These are phyloP conservation scores for Tachysurus fulvidraco DNA, from an alignment of 2,113 vertebrate genomes.

Conservation along the genomic window DNA sequence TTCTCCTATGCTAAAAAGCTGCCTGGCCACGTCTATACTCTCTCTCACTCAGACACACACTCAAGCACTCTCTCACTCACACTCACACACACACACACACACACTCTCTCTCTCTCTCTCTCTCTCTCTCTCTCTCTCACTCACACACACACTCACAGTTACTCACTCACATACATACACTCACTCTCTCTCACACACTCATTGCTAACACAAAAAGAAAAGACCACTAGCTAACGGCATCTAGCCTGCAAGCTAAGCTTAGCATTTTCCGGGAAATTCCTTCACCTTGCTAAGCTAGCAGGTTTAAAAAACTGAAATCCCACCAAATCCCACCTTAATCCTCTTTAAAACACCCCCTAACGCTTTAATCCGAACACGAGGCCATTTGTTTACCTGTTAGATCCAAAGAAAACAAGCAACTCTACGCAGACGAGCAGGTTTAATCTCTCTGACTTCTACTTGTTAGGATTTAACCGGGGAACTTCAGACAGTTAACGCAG, in stretches of 20 bases:
- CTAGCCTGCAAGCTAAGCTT: background rate
- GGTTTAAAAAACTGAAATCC: background rate
- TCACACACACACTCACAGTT: background rate
- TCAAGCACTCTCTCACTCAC: too few relatives aligned
- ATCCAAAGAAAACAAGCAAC: background rate
- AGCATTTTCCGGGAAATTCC: background rate
- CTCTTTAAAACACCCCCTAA: too few relatives aligned
- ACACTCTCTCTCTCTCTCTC: too few relatives aligned
- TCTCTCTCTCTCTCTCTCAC: too few relatives aligned
- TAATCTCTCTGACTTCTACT: background rate
- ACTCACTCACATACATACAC: background rate
- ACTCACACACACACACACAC: background rate
- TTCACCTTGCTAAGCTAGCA: background rate
- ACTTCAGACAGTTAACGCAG: slow-evolving; percentile 32
- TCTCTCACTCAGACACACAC: too few relatives aligned
- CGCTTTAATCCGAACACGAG: background rate
- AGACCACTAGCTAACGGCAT: background rate
- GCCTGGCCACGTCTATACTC: slow-evolving; percentile 14
- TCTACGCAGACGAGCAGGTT: background rate
- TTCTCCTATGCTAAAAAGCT: background rate
- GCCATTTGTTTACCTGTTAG: background rate
- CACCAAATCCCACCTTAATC: background rate
- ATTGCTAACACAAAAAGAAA: background rate
- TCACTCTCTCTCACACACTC: background rate
- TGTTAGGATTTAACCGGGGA: slow-evolving; percentile 29